Evolutionary conservation across 2,888 invertebrate species (phyloP), one percentile per base, ranked within the genome.

Genomic region (Lasius platythorax): DNA sequence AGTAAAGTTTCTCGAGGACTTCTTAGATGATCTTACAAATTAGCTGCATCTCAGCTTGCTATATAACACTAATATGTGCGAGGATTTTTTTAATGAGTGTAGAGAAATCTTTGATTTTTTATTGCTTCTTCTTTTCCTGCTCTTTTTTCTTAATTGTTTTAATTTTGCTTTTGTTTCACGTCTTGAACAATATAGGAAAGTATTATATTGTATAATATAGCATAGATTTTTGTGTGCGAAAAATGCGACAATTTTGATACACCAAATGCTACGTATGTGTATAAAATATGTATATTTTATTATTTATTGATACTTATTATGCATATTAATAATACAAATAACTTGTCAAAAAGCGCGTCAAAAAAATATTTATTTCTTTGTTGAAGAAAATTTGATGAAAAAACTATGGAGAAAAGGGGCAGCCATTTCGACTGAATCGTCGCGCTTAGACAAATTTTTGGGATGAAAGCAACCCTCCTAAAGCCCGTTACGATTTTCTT

Each of bases 1-100:
- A 67, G 72, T 40, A 61, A 83, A 81, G 70, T 72, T 33, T 73
- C 28, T 33, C 11, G 12, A 63, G 18, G 40, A 64, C 81, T 70
- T 75, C 40, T 37, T 30, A 46, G 53, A 63, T 82, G 82, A 86
- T 84, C 76, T 70, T 82, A 66, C 76, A 82, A 84, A 86, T 85
- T 85, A 84, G 56, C 81, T 23, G 23, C 23, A 23, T 23, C 23
- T 23, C 23, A 23, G 23, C 23, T 23, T 23, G 23, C 23, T 23
- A 23, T 23, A 23, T 23, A 23, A 37, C 33, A 75, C 46, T 64
- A 67, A 68, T 23, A n/a, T 53, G 50, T 8, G 15, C 68, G 33
- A 63, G 46, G 56, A 74, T 70, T 81, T 79, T 84, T 78, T 64
- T 82, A 70, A 84, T 23, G 30, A 64, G 18, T 61, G 40, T 63